Base-by-base conservation (phyloP, 2,113 vertebrate genomes). In the Poecilia latipinna region DNA sequence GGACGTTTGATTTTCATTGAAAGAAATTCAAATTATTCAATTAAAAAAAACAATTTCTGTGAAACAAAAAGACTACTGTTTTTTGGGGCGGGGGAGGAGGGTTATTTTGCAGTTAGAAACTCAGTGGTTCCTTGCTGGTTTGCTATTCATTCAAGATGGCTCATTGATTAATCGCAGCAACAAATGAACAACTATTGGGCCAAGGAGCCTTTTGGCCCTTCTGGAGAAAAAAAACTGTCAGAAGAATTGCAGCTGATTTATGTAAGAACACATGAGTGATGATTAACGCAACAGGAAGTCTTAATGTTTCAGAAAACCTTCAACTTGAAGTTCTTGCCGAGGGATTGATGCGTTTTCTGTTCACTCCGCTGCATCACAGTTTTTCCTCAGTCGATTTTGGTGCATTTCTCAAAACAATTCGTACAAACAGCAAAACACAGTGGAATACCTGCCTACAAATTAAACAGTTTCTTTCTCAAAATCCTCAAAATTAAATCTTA, bases 1-100 rank as follows among this genome's bases (percentile, higher is more conserved):
- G 91, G 92, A 82, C 80, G 78, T 93, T 94, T 94, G 86, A 88
- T 90, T 95, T 95, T 91, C 80, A 86, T 88, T 90, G 84, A 92
- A 90, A 89, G 91, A 94, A 92, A 89, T 91, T 86, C 93, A 91
- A 95, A 93, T 93, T 85, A 92, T 91, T 93, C 61, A 89, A 94
- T 91, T 91, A 89, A 93, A 94, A 80, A 91, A 94, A 74, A 91
- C 91, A 91, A 32, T 85, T 81, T 91, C 81, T 83, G 82, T 89
- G 89, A 85, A 85, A 85, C 35, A 78, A 37, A 39, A 28, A n/a
- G 66, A 22, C 33, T 33, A 51, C 57, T 68, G 74, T 48, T 48
- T 66, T 62, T 61, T 33, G 28, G 28, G 28, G 28, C 28, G 28
- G 28, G 28, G 28, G n/a, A n/a, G n/a, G n/a, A n/a, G 28, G 28